Conservation (phyloP, 2,888 invertebrate species). For the Pomacea canaliculata region DNA sequence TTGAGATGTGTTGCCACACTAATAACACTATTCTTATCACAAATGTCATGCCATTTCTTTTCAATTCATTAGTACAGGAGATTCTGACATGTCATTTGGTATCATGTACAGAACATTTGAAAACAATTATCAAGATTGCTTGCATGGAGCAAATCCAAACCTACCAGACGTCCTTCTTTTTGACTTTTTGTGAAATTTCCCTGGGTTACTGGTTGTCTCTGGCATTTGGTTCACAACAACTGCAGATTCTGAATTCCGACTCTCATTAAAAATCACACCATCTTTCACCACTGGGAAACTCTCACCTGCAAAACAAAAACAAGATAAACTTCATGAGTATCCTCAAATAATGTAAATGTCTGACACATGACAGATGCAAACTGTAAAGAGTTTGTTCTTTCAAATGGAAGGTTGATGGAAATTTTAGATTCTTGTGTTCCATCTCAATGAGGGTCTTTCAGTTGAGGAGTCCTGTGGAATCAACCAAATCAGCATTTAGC, state of each 20-base stretch:
- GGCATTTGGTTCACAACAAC: conserved; percentile 24
- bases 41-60: too few species aligned
- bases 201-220: conserved; percentile 35
- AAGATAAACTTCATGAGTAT: not conserved
- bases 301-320: conserved; percentile 2
- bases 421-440: not conserved
- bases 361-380: not conserved
- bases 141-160: conserved; percentile 53
- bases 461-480: too few species aligned
- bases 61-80: too few species aligned
- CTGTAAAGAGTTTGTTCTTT: too few species aligned
- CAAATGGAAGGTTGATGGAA: not conserved
- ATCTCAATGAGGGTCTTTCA: not conserved
- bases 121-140: conserved; percentile 53
- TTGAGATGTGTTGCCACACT: too few species aligned
- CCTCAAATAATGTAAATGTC: not conserved
- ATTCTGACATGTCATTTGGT: too few species aligned
- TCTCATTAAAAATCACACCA: conserved; percentile 14
- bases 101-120: too few species aligned
- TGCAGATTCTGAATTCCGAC: conserved; percentile 6
- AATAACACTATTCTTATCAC: too few species aligned
- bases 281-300: conserved; percentile 20
- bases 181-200: conserved; percentile 48
- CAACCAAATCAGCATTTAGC: too few species aligned
- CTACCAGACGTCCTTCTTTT: conserved; percentile 46